Conservation (phyloP, 92 coral and sea anemone genomes). For the Siderastrea siderea region DNA sequence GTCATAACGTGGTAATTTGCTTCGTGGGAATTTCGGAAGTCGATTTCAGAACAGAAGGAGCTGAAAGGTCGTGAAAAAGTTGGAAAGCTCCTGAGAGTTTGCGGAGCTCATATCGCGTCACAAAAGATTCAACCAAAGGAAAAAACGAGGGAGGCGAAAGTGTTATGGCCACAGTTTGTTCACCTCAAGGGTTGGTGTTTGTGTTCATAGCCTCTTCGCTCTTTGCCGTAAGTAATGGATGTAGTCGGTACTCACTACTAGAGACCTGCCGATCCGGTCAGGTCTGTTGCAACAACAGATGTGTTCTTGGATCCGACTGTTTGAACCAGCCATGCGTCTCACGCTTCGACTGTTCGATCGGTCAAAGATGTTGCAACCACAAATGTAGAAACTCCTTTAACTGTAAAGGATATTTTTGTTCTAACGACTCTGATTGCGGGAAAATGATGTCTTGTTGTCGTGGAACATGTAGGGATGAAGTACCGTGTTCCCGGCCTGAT, state of each 20-base stretch:
- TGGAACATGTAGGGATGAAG: background rate
- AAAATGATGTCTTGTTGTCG: background rate
- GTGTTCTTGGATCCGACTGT: background rate
- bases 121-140: too few relatives aligned
- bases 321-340: background rate
- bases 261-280: background rate
- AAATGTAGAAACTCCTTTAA: background rate
- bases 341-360: background rate
- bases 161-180: background rate
- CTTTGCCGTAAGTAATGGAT: background rate
- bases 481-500: background rate
- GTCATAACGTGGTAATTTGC: too few relatives aligned
- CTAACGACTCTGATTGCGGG: background rate
- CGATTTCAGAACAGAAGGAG: too few relatives aligned
- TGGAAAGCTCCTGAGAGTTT: too few relatives aligned
- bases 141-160: too few relatives aligned
- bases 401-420: background rate
- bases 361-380: background rate
- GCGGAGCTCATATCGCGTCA: too few relatives aligned
- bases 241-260: background rate
- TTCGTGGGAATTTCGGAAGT: too few relatives aligned
- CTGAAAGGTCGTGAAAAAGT: too few relatives aligned
- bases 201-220: background rate
- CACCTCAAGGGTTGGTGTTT: background rate
- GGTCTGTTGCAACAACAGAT: background rate